Percentiles rank a stretch among this genome's conserved stretches.
phyloP scores from a whole-genome alignment of 2,797 vertebrate species.

The Psittacula derbiana region DNA sequence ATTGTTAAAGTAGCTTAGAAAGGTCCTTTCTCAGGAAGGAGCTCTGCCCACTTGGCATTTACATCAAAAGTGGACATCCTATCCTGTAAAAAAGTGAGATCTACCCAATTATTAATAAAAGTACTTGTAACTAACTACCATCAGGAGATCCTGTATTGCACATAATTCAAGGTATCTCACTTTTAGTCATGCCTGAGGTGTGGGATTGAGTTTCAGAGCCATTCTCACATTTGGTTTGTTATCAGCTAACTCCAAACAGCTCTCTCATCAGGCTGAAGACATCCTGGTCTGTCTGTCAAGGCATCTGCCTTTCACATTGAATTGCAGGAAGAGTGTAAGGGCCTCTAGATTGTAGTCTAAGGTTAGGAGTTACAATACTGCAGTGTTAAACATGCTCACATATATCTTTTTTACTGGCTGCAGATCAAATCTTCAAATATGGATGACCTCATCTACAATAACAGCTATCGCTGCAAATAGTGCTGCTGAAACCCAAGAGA shows the following conservation, averaged over 20 bases:
- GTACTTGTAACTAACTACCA: neutral
- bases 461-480: neutral
- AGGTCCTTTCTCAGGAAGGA: neutral
- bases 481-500: neutral
- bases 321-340: neutral
- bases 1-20: neutral
- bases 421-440: neutral
- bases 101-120: neutral
- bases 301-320: neutral
- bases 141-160: neutral
- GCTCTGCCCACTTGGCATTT: neutral
- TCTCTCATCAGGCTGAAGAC: neutral
- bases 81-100: neutral
- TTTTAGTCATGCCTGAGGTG: neutral
- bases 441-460: neutral
- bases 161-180: neutral
- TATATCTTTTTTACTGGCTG: neutral
- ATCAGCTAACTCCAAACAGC: neutral
- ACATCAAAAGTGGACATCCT: neutral
- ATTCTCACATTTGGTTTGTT: neutral
- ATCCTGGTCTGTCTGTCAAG: neutral
- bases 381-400: neutral
- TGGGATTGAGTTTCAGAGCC: neutral
- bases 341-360: neutral
- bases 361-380: neutral